Conservation (phyloP, 2,888 invertebrate genomes). For the Hemistola chrysoprasaria region DNA sequence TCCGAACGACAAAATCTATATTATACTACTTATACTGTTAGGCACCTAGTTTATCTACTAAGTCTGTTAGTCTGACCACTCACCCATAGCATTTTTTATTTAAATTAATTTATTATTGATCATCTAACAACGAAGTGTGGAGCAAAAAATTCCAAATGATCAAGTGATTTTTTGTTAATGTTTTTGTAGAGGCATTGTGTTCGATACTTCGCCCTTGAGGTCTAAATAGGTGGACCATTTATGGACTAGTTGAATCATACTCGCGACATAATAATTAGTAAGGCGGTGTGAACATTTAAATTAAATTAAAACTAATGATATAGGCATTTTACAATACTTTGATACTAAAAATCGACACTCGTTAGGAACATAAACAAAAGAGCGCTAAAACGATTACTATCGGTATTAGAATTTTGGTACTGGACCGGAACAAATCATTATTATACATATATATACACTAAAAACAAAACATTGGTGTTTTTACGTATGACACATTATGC, state of each 20-base stretch:
- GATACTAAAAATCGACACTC: too few relatives aligned
- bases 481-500: too few relatives aligned
- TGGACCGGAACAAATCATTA: too few relatives aligned
- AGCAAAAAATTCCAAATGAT: slow-evolving; percentile 21
- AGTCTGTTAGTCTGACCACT: background rate
- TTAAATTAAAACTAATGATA: too few relatives aligned
- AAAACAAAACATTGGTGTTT: too few relatives aligned
- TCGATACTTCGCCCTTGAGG: slow-evolving; percentile 31
- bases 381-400: too few relatives aligned
- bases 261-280: background rate
- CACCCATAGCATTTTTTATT: slow-evolving; percentile 10
- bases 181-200: slow-evolving; percentile 20
- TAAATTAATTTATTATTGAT: slow-evolving; percentile 20
- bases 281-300: background rate
- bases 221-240: slow-evolving; percentile 31
- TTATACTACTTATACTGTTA: too few relatives aligned
- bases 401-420: too few relatives aligned
- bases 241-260: slow-evolving; percentile 22
- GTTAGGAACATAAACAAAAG: too few relatives aligned
- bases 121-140: slow-evolving; percentile 19
- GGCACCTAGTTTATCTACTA: background rate
- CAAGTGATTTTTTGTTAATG: slow-evolving; percentile 17
- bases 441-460: too few relatives aligned
- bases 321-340: too few relatives aligned
- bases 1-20: too few relatives aligned